Evolutionary conservation across 2,888 invertebrate species (phyloP), one percentile per base, ranked within the genome.

Genomic region (Erebia ligea): DNA sequence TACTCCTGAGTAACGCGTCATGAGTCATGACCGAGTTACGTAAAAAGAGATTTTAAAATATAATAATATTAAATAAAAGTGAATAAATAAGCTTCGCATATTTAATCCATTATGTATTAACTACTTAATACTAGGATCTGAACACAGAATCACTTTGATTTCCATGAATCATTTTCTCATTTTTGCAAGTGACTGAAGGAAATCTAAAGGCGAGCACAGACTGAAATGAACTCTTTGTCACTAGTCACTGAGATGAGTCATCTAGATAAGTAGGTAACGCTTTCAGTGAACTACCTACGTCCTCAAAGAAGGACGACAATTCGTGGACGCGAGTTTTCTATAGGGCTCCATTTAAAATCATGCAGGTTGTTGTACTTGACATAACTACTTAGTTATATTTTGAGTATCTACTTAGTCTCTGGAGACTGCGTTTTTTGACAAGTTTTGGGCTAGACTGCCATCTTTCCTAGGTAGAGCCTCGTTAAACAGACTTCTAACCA

Each of bases 191-290:
- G 52, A 64, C 34, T 54, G 17, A 52, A 6, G 6, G 17, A 45
- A n/a, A 50, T 52, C 19, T 40, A 56, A 42, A 13, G 56, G 17
- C 40, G 11, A 54, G 19, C 52, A 40, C 19, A 15, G 13, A 9
- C 48, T 48, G 25, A 58, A 58, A 57, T 48, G 48, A 67, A 25
- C 57, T 11, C 57, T 67, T 67, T 58, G 54, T 65, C 54, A 40
- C 64, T 52, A n/a, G 56, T 17, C 40, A 25, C 45, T 76, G 76
- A 87, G 90, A 91, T 91, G 85, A 86, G 85, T 91, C 90, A 91
- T 91, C 90, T 89, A 91, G 91, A 91, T 91, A 91, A 89, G 89
- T 86, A 89, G 86, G 83, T 83, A 82, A 81, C 84, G 83, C 90
- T 88, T 90, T 90, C 86, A 88, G 76, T 75, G 77, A 76, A 79